Evolutionary conservation across 2,113 vertebrate species (phyloP).

Genomic region (Microcebus lehilahytsara): DNA sequence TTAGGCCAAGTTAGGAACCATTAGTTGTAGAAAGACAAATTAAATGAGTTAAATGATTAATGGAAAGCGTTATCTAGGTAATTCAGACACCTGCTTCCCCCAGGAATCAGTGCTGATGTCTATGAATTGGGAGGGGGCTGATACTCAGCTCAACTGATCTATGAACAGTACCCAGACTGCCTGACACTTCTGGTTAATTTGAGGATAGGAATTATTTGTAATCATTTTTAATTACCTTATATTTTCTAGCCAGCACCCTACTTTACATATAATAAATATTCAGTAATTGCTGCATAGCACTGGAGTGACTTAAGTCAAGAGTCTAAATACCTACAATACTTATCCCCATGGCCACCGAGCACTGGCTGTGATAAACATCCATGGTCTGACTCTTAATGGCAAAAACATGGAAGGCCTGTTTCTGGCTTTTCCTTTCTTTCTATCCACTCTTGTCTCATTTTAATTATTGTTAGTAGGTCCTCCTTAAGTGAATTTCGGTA

Average conservation of each 20-base stretch:
- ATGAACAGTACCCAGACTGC: not conserved
- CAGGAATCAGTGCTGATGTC: not conserved
- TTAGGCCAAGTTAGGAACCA: not conserved
- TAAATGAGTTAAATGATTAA: not conserved
- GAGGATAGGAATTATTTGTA: not conserved
- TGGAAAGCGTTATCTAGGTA: not conserved
- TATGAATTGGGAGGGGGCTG: not conserved
- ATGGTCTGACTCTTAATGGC: not conserved
- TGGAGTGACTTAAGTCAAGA: not conserved
- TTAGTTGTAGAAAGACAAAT: slow-evolving; percentile 21
- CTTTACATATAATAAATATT: not conserved
- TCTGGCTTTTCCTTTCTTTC: not conserved
- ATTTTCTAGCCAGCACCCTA: not conserved
- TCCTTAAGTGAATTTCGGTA: not conserved
- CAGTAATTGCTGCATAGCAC: not conserved
- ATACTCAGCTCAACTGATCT: not conserved
- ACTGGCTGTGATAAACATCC: not conserved
- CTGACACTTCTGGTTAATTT: not conserved
- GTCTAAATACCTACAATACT: not conserved
- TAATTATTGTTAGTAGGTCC: not conserved
- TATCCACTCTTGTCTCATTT: not conserved
- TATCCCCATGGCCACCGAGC: not conserved
- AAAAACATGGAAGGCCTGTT: not conserved
- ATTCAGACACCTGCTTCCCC: not conserved
- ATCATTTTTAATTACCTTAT: not conserved